Conservation (phyloP, 2,113 vertebrate species). For the Archilochus colubris region DNA sequence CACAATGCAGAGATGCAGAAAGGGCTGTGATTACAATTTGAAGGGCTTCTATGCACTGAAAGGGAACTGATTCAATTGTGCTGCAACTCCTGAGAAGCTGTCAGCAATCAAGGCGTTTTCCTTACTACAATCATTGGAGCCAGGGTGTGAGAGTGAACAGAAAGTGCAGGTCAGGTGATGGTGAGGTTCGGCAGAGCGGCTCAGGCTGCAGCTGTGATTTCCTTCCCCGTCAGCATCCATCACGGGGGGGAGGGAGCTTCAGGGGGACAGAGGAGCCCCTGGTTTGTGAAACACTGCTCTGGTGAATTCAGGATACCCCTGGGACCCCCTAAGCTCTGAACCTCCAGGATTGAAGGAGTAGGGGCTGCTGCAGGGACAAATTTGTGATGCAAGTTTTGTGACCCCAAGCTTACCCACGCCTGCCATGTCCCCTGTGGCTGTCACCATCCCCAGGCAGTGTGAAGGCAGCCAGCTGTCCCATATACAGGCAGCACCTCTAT, state of each 20-base stretch:
- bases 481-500: not conserved
- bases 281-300: not conserved
- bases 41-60: slow-evolving; percentile 73
- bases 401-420: not conserved
- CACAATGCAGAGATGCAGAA: slow-evolving; percentile 59
- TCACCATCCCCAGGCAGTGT: accelerated
- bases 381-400: not conserved
- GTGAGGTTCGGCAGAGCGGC: not conserved
- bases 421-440: not conserved
- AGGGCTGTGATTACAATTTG: slow-evolving; percentile 71
- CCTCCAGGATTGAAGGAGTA: accelerated
- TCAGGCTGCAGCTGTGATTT: not conserved
- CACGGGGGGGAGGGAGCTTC: not conserved
- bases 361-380: not conserved
- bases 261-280: not conserved
- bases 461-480: not conserved
- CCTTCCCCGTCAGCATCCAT: not conserved
- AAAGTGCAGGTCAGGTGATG: not conserved
- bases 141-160: not conserved
- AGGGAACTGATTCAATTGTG: slow-evolving; percentile 75
- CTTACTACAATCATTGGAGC: slow-evolving; percentile 9
- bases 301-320: accelerated
- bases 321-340: accelerated
- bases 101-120: slow-evolving; percentile 73
- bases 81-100: slow-evolving; percentile 62